Conservation (phyloP, 1,140 invertebrate genomes). For the Gyrodactylus salaris region DNA sequence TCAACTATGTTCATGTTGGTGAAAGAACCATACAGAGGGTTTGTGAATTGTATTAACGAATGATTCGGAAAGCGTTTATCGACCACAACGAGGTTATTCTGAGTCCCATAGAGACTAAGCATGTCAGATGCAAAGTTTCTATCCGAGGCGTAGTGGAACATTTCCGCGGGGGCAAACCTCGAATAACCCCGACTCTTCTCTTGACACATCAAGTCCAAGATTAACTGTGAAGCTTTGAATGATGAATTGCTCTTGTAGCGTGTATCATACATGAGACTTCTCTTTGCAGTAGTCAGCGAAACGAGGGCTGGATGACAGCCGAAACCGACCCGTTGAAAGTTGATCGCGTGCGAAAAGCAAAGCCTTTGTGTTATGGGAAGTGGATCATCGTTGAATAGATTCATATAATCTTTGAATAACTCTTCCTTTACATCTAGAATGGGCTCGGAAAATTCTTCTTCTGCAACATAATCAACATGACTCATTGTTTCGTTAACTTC, state of each 20-base stretch:
- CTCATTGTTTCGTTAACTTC: not conserved
- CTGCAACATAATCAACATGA: not conserved
- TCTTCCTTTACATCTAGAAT: not conserved
- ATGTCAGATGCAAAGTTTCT: not conserved
- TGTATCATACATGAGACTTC: not conserved
- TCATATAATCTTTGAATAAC: not conserved
- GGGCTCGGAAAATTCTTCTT: not conserved
- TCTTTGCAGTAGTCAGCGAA: not conserved
- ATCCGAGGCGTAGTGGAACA: not conserved
- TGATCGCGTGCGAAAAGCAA: not conserved
- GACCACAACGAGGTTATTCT: not conserved
- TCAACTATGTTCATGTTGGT: not conserved
- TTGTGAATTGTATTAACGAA: not conserved
- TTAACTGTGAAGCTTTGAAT: not conserved
- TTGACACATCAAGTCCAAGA: not conserved
- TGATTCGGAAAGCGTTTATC: not conserved
- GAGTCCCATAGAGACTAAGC: not conserved
- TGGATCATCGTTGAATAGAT: not conserved
- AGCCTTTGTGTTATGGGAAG: not conserved
- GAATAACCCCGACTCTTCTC: not conserved
- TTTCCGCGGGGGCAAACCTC: not conserved
- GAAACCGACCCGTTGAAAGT: not conserved
- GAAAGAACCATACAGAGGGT: not conserved
- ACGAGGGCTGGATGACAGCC: not conserved
- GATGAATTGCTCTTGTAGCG: not conserved